phyloP scores from a whole-genome alignment of 2,797 vertebrate genomes.

The Moxostoma hubbsi region DNA sequence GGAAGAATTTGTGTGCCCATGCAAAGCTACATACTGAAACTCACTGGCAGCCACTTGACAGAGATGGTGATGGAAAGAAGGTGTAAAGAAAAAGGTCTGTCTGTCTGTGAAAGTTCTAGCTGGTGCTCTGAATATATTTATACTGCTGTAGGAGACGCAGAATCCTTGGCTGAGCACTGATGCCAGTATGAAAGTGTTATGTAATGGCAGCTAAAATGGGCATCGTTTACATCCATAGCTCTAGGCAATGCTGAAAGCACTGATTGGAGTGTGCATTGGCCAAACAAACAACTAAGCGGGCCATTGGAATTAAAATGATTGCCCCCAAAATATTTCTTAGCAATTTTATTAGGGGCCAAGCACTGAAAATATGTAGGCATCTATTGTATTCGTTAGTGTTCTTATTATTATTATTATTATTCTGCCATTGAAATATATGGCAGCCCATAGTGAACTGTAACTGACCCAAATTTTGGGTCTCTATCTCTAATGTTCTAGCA shows the following conservation, averaged over 20 bases:
- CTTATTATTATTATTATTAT: no score
- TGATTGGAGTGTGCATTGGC: constrained; percentile 6
- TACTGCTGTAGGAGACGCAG: constrained; percentile 31
- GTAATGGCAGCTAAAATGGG: constrained; percentile 55
- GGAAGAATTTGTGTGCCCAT: constrained; percentile 34
- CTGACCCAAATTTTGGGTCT: no score
- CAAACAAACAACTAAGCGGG: constrained; percentile 28
- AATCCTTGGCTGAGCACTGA: constrained; percentile 27
- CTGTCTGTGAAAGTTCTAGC: neutral
- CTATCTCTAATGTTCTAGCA: no score
- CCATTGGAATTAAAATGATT: neutral
- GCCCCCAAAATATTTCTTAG: neutral
- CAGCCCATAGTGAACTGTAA: no score
- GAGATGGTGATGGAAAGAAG: constrained; percentile 2
- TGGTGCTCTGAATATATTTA: neutral
- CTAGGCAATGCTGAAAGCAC: constrained; percentile 24
- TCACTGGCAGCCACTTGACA: constrained; percentile 30
- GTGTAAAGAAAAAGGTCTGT: constrained; percentile 1
- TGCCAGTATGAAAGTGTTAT: constrained; percentile 42
- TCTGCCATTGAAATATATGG: no score
- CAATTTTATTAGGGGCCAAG: neutral
- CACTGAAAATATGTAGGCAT: no score
- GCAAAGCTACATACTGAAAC: neutral
- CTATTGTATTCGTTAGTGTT: no score
- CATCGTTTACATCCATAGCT: constrained; percentile 29